These are phyloP conservation scores for Boulengeromyrus knoepffleri DNA, from an alignment of 2,113 vertebrate genomes.

Conservation along the genomic window DNA sequence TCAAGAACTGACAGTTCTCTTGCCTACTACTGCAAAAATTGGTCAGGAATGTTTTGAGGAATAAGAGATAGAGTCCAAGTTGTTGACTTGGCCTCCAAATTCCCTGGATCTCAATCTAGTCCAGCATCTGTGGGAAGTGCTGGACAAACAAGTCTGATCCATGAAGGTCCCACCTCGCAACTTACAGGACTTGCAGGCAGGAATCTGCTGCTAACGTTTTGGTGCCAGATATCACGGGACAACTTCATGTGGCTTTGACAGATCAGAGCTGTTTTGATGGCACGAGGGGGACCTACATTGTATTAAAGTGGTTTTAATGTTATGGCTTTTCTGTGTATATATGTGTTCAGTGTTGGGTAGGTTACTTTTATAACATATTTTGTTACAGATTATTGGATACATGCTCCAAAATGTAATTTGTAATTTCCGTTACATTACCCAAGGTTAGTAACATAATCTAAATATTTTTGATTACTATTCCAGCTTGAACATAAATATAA, in stretches of 20 bases:
- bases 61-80: not conserved
- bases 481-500: not conserved
- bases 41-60: not conserved
- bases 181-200: not conserved
- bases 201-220: not conserved
- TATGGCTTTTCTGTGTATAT: not conserved
- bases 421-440: not conserved
- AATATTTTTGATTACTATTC: not conserved
- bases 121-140: not conserved
- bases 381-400: not conserved
- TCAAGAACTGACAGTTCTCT: not conserved
- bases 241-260: not conserved
- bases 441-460: not conserved
- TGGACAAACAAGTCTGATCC: not conserved
- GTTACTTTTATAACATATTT: not conserved
- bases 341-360: not conserved
- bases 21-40: not conserved
- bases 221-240: not conserved
- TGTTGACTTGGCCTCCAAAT: not conserved
- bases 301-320: not conserved
- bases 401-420: not conserved
- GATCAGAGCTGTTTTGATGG: not conserved
- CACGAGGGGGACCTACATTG: not conserved
- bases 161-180: not conserved
- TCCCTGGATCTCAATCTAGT: not conserved